Base-by-base conservation (phyloP, 1,140 invertebrate genomes). In the Zophobas morio region DNA sequence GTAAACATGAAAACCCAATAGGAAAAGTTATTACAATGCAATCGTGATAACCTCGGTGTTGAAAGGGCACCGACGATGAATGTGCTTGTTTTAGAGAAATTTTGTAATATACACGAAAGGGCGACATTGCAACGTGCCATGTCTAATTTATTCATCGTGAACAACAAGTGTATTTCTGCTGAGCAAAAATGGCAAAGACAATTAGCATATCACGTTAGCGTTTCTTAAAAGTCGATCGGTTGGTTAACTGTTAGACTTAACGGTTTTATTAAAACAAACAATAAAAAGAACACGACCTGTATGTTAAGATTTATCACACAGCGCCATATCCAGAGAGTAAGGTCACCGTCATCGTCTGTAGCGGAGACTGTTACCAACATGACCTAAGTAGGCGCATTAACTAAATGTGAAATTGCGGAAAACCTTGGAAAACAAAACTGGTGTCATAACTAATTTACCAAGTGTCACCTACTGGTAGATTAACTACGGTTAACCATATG, bases 161-260 rank as follows among this genome's bases (percentile, higher is more conserved):
- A 66, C 60, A 39, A 66, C 60, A 36, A 66, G 39, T 66, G 60
- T 66, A 6, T 20, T 66, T 42, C 8, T 8, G 8, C 42, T 42
- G 37, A 33, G 42, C 39, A 66, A 66, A 66, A 66, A 66, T 66
- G 60, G 60, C 60, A 66, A 66, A 40, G 42, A 39, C 60, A 42
- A 66, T 66, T 66, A 66, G 60, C 60, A 66, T 66, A 46, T 66
- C 60, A 66, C 60, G 60, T 66, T 66, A 66, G 39, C 60, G 60
- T 66, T 66, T 66, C 60, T 66, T 66, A 66, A 66, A 66, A 66
- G 60, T 66, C 60, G 60, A 66, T 66, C 60, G 60, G 8, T 34
- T 63, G 57, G 57, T 63, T 66, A 66, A 66, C 60, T 66, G 60
- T 66, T 66, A 66, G 42, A 8, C 42, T 66, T 66, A 66, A 66